These are phyloP conservation scores for Nanorana parkeri DNA, from an alignment of 2,113 vertebrate species.

Conservation along the genomic window DNA sequence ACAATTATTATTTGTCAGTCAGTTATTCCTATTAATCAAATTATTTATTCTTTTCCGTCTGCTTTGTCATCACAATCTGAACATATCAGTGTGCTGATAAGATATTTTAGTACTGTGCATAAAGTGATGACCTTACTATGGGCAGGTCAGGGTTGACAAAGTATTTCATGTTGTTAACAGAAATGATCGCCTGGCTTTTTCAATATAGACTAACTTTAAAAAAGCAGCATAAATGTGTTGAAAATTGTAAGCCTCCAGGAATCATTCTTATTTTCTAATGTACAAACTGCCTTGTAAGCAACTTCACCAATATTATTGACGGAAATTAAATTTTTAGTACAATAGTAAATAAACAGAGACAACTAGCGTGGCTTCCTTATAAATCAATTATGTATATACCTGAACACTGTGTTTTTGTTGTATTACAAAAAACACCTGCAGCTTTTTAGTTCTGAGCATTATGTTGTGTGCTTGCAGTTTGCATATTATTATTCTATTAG, in stretches of 20 bases:
- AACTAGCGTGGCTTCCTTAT: neutral
- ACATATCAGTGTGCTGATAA: slow-evolving; percentile 45
- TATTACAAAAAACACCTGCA: no score
- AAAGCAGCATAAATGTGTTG: neutral
- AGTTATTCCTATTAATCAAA: slow-evolving; percentile 6
- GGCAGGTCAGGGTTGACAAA: slow-evolving; percentile 34
- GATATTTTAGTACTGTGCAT: slow-evolving; percentile 39
- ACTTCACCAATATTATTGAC: neutral
- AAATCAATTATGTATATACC: neutral
- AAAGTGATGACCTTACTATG: slow-evolving; percentile 45
- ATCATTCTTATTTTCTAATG: neutral
- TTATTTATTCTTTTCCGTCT: slow-evolving; percentile 35
- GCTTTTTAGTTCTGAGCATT: no score
- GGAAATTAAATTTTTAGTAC: neutral
- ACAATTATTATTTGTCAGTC: slow-evolving; percentile 42
- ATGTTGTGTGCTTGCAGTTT: no score
- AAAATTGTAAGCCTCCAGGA: neutral
- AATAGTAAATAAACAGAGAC: neutral
- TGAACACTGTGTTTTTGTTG: no score
- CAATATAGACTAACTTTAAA: neutral
- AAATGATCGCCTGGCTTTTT: slow-evolving; percentile 10
- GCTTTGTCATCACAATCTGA: slow-evolving; percentile 33
- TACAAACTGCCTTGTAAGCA: neutral
- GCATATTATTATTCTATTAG: no score
- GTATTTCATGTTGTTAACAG: slow-evolving; percentile 29